phyloP scores from a whole-genome alignment of 2,888 invertebrate species.

The Muschampia plurimacula region DNA sequence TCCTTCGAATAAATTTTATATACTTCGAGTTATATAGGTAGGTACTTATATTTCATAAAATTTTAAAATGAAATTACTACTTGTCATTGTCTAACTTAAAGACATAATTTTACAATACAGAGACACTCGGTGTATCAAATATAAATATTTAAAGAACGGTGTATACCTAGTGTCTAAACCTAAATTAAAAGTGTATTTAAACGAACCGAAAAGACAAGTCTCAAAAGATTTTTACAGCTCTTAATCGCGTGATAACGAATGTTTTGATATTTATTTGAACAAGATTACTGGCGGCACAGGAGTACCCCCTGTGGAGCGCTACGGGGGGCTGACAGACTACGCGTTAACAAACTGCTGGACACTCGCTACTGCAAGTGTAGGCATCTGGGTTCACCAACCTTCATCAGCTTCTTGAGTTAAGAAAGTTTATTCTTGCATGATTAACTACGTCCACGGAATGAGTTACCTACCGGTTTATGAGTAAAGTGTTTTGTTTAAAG shows the following conservation, averaged over 20 bases:
- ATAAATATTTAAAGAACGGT: too few species aligned
- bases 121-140: too few species aligned
- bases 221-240: neutral
- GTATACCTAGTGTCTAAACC: too few species aligned
- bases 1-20: neutral
- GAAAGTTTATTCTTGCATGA: conserved; percentile 10
- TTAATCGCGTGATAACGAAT: conserved; percentile 52
- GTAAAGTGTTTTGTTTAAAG: neutral
- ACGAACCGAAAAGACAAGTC: neutral
- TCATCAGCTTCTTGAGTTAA: conserved; percentile 18
- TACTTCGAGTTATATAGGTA: too few species aligned
- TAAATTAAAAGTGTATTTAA: neutral
- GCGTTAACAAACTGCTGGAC: conserved; percentile 28
- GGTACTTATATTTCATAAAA: too few species aligned
- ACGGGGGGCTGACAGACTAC: conserved; percentile 56
- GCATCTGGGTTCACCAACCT: conserved; percentile 31
- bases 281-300: conserved; percentile 64
- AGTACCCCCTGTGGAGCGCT: conserved; percentile 74
- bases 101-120: too few species aligned
- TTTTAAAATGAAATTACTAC: too few species aligned
- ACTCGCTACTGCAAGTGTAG: conserved; percentile 21
- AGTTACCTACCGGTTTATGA: neutral
- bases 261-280: conserved; percentile 71
- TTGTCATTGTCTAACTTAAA: too few species aligned
- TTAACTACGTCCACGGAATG: neutral